phyloP scores from a whole-genome alignment of 2,797 vertebrate genomes.

The Urophycis tenuis region DNA sequence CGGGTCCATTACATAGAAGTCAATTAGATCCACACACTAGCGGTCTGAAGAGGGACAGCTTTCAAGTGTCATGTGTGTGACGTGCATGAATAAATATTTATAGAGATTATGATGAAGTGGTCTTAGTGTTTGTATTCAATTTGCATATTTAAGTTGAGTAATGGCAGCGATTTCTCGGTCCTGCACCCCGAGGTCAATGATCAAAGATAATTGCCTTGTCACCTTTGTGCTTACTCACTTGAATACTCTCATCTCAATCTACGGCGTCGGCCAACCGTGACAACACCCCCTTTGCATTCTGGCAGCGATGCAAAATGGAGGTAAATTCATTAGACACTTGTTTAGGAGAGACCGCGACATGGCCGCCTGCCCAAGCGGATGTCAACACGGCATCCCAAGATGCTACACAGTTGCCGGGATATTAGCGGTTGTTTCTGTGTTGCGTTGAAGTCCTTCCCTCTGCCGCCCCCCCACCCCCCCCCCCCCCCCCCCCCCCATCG shows the following conservation, averaged over 20 bases:
- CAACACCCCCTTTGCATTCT: neutral
- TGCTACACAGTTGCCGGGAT: neutral
- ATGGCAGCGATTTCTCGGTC: neutral
- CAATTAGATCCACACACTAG: slow-evolving; percentile 37
- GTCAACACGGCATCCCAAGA: neutral
- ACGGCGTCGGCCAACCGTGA: neutral
- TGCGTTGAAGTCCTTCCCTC: slow-evolving; percentile 22
- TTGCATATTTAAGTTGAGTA: slow-evolving; percentile 35
- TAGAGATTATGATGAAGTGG: slow-evolving; percentile 37
- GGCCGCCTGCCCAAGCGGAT: neutral
- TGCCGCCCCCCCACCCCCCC: slow-evolving; percentile 16
- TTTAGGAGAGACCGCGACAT: neutral
- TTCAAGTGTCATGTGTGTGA: slow-evolving; percentile 29
- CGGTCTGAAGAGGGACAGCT: slow-evolving; percentile 29
- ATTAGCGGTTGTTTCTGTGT: neutral
- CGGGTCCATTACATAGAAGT: slow-evolving; percentile 48
- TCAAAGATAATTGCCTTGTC: neutral
- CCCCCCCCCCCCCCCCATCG: slow-evolving; percentile 20
- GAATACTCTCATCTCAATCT: neutral
- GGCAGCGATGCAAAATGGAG: neutral
- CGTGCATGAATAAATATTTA: slow-evolving; percentile 48
- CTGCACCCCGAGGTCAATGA: slow-evolving; percentile 15
- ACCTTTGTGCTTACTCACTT: neutral
- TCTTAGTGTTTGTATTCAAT: slow-evolving; percentile 34
- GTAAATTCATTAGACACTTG: neutral